Evolutionary conservation across 2,797 vertebrate genomes (phyloP).

Genomic region (Pseudopleuronectes americanus): DNA sequence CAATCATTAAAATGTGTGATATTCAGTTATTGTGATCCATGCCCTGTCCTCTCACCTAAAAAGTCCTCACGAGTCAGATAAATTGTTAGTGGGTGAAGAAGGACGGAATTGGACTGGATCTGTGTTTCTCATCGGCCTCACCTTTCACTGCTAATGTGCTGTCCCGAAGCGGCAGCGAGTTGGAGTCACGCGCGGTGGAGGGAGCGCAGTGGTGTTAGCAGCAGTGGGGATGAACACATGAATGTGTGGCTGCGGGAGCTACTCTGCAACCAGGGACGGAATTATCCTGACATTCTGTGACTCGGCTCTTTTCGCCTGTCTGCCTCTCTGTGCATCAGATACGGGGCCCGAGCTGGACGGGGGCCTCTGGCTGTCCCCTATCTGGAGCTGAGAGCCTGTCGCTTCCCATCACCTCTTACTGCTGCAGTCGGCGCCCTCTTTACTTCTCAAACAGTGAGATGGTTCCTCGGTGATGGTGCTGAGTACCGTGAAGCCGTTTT

Average conservation of each 20-base stretch:
- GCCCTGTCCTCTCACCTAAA: neutral
- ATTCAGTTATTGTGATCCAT: neutral
- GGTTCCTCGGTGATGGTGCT: conserved; percentile 30
- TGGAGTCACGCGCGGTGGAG: conserved; percentile 33
- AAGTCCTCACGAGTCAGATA: conserved; percentile 2
- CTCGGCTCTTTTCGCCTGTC: conserved; percentile 73
- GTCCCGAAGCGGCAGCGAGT: conserved; percentile 51
- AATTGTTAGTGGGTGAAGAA: conserved; percentile 17
- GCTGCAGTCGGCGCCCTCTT: conserved; percentile 19
- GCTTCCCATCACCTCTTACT: conserved; percentile 57
- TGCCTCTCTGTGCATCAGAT: conserved; percentile 68
- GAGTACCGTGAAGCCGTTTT: conserved; percentile 42
- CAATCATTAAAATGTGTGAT: neutral
- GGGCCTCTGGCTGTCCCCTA: conserved; percentile 53
- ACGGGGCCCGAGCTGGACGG: conserved; percentile 40
- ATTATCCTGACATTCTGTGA: conserved; percentile 77
- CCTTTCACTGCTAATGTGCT: conserved; percentile 61
- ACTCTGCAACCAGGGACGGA: conserved; percentile 54
- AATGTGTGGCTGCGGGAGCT: conserved; percentile 61
- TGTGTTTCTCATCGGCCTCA: conserved; percentile 28
- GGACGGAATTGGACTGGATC: conserved; percentile 37
- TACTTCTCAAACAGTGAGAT: neutral
- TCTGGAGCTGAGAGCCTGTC: conserved; percentile 65
- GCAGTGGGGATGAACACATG: conserved; percentile 36
- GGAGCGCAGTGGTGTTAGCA: conserved; percentile 45